Evolutionary conservation across 2,797 vertebrate genomes (phyloP).

Genomic region (Masticophis lateralis): DNA sequence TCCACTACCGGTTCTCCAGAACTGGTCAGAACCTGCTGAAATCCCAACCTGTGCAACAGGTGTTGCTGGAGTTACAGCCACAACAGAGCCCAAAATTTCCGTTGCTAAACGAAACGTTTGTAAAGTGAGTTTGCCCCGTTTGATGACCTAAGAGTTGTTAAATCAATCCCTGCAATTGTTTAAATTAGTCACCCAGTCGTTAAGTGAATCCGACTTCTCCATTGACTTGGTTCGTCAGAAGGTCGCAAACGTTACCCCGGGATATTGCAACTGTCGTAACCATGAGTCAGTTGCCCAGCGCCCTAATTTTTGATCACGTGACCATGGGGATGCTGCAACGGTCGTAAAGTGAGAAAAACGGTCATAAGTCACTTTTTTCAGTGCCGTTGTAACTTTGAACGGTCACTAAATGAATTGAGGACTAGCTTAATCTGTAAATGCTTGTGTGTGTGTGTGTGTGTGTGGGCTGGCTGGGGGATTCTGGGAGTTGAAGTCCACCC

Average conservation of each 20-base stretch:
- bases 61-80: neutral
- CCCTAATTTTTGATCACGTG: neutral
- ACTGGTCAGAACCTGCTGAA: too few relatives aligned
- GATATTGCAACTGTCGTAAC: neutral
- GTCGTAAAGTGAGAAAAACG: neutral
- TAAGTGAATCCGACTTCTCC: neutral
- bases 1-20: too few relatives aligned
- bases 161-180: too few relatives aligned
- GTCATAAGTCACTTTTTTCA: neutral
- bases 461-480: too few relatives aligned
- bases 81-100: neutral
- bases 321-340: neutral
- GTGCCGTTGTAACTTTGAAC: neutral
- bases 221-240: neutral
- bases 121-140: neutral
- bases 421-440: neutral
- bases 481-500: too few relatives aligned
- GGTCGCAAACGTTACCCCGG: neutral
- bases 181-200: neutral
- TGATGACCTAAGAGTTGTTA: neutral
- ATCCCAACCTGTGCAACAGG: too few relatives aligned
- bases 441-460: neutral
- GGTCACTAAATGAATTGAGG: neutral
- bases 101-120: neutral
- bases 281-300: neutral